Percentiles rank a stretch among this genome's conserved stretches.
Conservation (phyloP, 2,888 invertebrate species). For the Magallana nippona region DNA sequence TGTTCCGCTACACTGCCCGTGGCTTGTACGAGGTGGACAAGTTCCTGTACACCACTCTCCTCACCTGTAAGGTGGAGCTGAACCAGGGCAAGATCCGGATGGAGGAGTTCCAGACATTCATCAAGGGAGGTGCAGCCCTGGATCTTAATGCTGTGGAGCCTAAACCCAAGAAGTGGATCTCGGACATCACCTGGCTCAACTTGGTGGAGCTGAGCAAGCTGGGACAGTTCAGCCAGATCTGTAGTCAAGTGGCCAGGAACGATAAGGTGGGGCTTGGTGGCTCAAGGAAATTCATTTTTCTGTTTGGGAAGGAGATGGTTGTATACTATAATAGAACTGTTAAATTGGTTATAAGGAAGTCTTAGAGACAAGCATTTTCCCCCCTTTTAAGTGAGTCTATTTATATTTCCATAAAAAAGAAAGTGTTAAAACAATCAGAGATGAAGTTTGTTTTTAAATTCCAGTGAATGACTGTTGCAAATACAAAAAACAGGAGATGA, state of each 20-base stretch:
- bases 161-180: slow-evolving; percentile 81
- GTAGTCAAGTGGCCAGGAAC: slow-evolving; percentile 77
- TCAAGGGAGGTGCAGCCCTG: slow-evolving; percentile 86
- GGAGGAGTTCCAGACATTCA: slow-evolving; percentile 95
- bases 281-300: no score
- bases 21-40: slow-evolving; percentile 96
- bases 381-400: no score
- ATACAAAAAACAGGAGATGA: no score
- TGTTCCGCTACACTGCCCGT: slow-evolving; percentile 94
- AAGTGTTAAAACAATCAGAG: no score
- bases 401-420: no score
- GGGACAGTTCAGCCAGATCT: slow-evolving; percentile 79
- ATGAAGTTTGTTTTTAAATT: no score
- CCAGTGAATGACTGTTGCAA: no score
- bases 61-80: slow-evolving; percentile 96
- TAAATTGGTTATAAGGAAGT: no score
- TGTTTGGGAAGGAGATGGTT: no score
- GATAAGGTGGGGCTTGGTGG: slow-evolving; percentile 74
- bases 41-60: slow-evolving; percentile 93
- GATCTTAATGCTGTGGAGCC: slow-evolving; percentile 80
- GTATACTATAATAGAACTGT: no score
- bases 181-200: slow-evolving; percentile 81
- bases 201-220: slow-evolving; percentile 79
- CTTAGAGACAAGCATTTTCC: no score
- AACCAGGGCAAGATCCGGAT: slow-evolving; percentile 90